phyloP scores from a whole-genome alignment of 1,140 invertebrate species.

The Branchinecta lindahli region DNA sequence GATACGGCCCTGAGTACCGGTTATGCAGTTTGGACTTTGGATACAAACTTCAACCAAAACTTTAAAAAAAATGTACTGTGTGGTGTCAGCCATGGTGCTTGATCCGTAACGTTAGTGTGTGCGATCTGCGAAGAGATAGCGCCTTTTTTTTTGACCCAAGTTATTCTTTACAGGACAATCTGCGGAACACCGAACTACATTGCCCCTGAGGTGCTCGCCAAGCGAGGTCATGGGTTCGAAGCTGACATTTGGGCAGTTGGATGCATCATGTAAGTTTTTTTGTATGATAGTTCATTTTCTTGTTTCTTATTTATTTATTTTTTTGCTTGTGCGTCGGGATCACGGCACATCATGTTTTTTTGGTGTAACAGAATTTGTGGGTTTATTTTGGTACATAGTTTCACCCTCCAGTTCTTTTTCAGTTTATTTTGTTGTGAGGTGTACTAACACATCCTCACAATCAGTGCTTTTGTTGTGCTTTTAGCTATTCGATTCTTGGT shows the following conservation, averaged over 20 bases:
- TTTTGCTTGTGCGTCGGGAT: neutral
- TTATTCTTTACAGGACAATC: conserved; percentile 46
- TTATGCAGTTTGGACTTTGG: too few species aligned
- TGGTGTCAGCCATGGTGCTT: too few species aligned
- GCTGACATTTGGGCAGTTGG: conserved; percentile 95
- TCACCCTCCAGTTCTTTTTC: neutral
- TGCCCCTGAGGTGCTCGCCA: conserved; percentile 85
- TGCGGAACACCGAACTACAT: conserved; percentile 99
- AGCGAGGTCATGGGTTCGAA: conserved; percentile 86
- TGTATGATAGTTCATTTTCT: conserved; percentile 14
- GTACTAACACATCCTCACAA: too few species aligned
- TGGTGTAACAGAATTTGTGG: neutral
- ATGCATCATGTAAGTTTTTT: conserved; percentile 56
- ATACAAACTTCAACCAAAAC: too few species aligned
- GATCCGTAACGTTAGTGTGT: neutral
- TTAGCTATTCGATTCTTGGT: too few species aligned
- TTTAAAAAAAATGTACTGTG: too few species aligned
- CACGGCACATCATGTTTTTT: neutral
- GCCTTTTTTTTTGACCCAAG: neutral
- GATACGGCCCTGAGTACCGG: too few species aligned
- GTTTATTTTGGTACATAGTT: conserved; percentile 11
- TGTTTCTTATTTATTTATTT: neutral
- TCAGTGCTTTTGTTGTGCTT: too few species aligned
- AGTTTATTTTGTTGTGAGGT: too few species aligned
- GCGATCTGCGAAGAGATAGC: conserved; percentile 13